phyloP scores from a whole-genome alignment of 2,797 vertebrate species.

The Gadopsis bispinosus region DNA sequence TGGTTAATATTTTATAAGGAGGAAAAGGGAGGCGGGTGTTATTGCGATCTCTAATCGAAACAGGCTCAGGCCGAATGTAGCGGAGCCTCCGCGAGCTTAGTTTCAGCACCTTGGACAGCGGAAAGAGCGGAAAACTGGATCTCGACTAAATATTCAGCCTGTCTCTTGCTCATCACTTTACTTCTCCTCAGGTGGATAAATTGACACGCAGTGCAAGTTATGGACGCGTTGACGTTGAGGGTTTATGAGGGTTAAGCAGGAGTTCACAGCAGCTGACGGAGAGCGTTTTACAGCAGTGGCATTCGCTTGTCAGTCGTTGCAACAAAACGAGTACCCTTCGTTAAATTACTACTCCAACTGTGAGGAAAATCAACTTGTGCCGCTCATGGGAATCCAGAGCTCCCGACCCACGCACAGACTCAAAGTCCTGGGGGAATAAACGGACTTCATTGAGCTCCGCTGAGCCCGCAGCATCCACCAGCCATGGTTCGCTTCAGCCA shows the following conservation, averaged over 20 bases:
- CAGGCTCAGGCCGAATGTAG: not conserved
- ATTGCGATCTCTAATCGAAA: not conserved
- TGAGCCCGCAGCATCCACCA: constrained; percentile 27
- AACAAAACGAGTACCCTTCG: not conserved
- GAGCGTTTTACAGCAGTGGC: not conserved
- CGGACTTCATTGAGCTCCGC: not conserved
- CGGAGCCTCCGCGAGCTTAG: not conserved
- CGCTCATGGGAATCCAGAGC: constrained; percentile 16
- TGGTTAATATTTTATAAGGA: constrained; percentile 18
- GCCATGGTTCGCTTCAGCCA: constrained; percentile 55
- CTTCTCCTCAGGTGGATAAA: constrained; percentile 7
- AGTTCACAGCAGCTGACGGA: no score
- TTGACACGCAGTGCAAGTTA: not conserved
- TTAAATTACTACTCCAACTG: not conserved
- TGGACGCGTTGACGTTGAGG: no score
- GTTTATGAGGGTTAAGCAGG: constrained; percentile 1
- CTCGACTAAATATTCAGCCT: not conserved
- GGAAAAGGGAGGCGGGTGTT: not conserved
- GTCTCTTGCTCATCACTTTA: constrained; percentile 13
- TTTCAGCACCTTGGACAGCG: constrained; percentile 44
- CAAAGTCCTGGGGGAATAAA: not conserved
- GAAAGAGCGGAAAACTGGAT: not conserved
- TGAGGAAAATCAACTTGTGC: constrained; percentile 9
- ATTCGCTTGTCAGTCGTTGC: not conserved
- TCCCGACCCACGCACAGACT: constrained; percentile 22